Base-by-base conservation (phyloP, 2,797 vertebrate genomes). In the Amblyraja radiata region DNA sequence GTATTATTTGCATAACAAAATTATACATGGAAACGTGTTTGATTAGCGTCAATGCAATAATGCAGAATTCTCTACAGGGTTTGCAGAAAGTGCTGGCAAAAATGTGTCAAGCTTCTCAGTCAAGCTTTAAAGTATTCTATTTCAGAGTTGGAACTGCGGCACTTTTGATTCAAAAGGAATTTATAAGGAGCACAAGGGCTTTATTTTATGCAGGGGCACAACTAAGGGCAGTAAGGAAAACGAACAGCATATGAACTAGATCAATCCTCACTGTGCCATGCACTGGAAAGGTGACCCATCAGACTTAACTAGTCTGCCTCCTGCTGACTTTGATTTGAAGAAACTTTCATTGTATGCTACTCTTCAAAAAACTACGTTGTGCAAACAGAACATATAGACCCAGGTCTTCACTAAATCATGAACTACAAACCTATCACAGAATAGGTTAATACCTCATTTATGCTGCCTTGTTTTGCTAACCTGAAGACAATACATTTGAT, bases 91-190 rank as follows among this genome's bases (percentile, higher is more conserved):
- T 92, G 13, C 71, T 92, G 90, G 90, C 71, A 76, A 92, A 73
- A 76, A n/a, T 68, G 54, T 92, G 71, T 54, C 39, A 28, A 76
- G 54, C 68, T 46, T 36, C 74, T 76, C 58, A 74, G 71, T n/a
- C 0, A 25, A 28, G 39, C 90, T 92, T 92, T 76, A 92, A 92
- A 76, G 39, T 28, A 92, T n/a, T 76, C 74, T 76, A 5, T 71
- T 74, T 74, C 90, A 92, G 90, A 92, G 90, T 76, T 92, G 39
- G 73, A 92, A 92, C 25, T 25, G 32, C 68, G 16, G 90, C 73
- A 92, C 21, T 92, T 76, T 92, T 54, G 39, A 46, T 76, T 92
- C 76, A 68, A 92, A 92, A 92, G 71, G 71, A 92, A 92, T 92
- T 76, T 74, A 92, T 92, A 92, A 92, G 36, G 71, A 92, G 90